Evolutionary conservation across 2,113 vertebrate species (phyloP), one percentile per base, ranked within the genome.

Genomic region (Chiloscyllium plagiosum): DNA sequence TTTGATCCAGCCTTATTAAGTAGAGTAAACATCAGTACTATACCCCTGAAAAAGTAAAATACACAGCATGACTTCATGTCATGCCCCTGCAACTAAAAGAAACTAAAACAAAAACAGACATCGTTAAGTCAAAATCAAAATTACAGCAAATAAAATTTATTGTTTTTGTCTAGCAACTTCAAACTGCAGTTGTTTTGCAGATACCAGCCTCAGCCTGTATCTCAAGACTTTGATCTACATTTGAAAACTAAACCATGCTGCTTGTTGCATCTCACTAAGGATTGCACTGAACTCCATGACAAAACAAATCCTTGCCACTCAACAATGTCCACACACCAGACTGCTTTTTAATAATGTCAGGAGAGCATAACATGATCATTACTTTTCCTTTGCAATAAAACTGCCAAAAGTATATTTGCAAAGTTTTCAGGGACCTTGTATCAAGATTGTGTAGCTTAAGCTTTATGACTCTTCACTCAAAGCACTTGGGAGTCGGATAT

Each of bases 1-100:
- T 95, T 95, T 95, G 94, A 95, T 95, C 94, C 69, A 95, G 70
- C 94, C 94, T 95, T 95, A 72, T 95, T 95, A 95, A 50, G 94
- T 72, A 72, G 89, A 33, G 94, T 95, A 95, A 95, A 95, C 94
- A 95, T 95, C 69, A 72, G 68, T 95, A 95, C 94, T 72, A 72
- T 52, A 95, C 42, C 94, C 94, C 47, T 95, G 94, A 95, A 95
- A 93, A 72, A 95, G 69, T 72, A 26, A 95, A 95, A 95, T 95
- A 52, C 94, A 52, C 69, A 50, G 94, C 68, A 95, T 95, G 42
- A 72, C 94, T 95, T 52, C 72, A 68, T 95, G 42, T 95, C 42
- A 76, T 52, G 24, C 50, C 68, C 94, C 4, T 50, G 72, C 68
- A 95, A 95, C 13, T 95, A 52, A 72, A 95, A 76, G 68, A 95